A percentile compares a stretch with the other conserved stretches of the same genome.
Evolutionary conservation across 92 coral and sea anemone species (phyloP).

Genomic region (Epizoanthus ramosus): DNA sequence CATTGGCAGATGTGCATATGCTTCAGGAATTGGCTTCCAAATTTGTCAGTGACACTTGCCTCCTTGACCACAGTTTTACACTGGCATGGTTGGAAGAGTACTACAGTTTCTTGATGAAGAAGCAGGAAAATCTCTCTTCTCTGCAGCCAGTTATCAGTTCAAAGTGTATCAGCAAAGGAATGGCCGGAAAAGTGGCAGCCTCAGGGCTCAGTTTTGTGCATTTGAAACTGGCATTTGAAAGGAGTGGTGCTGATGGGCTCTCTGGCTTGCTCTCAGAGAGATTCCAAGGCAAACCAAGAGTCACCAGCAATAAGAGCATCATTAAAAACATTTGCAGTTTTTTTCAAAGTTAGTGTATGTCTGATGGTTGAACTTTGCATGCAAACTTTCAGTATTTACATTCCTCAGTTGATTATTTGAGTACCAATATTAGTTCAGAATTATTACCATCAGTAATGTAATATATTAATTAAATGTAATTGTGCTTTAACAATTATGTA

Average conservation of each 20-base stretch:
- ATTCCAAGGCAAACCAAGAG: slow-evolving; percentile 56
- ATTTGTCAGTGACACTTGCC: slow-evolving; percentile 40
- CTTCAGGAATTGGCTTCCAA: slow-evolving; percentile 54
- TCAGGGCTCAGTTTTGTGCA: slow-evolving; percentile 55
- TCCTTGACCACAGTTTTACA: slow-evolving; percentile 64
- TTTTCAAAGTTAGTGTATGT: slow-evolving; percentile 36
- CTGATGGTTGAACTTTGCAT: no score
- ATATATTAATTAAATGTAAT: no score
- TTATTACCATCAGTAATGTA: no score
- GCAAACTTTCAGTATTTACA: no score
- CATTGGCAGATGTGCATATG: slow-evolving; percentile 54
- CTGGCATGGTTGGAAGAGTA: slow-evolving; percentile 34
- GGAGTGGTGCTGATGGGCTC: slow-evolving; percentile 53
- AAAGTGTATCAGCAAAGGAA: slow-evolving; percentile 45
- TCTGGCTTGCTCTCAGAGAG: slow-evolving; percentile 46
- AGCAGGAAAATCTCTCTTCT: no score
- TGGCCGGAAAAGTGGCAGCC: slow-evolving; percentile 57
- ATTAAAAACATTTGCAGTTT: slow-evolving; percentile 50
- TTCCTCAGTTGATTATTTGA: no score
- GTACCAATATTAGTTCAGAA: no score
- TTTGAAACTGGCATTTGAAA: slow-evolving; percentile 49
- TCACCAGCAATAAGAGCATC: slow-evolving; percentile 55
- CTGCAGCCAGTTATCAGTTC: no score
- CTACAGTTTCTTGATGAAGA: no score
- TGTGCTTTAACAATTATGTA: no score